Conservation (phyloP, 30 jellyfish, hydroid and myxozoan genomes). For the Hydractinia symbiolongicarpus region DNA sequence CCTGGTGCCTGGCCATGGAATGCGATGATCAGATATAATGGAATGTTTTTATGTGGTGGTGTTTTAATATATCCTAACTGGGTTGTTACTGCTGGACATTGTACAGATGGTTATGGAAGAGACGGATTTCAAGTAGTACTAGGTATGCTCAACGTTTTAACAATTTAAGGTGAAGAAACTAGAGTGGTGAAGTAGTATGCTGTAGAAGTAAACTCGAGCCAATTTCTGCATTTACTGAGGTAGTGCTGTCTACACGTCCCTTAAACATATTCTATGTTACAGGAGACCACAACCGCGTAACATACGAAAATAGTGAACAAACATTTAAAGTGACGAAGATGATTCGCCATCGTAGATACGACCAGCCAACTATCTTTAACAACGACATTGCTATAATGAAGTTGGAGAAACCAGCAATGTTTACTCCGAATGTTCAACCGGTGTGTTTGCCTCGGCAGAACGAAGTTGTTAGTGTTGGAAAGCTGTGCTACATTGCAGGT, state of each 20-base stretch:
- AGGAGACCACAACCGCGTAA: neutral
- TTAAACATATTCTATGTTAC: neutral
- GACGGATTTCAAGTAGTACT: neutral
- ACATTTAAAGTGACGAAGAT: neutral
- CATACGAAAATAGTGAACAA: neutral
- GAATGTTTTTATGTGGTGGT: slow-evolving; percentile 1
- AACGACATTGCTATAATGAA: slow-evolving; percentile 8
- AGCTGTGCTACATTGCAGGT: slow-evolving; percentile 9
- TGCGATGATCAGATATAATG: neutral
- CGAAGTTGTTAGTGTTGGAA: neutral
- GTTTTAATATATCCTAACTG: neutral
- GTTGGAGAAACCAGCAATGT: slow-evolving; percentile 7
- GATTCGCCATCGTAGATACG: neutral
- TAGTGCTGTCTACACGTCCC: no score
- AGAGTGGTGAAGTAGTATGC: no score
- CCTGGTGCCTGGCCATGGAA: slow-evolving; percentile 8
- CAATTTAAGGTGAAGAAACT: no score
- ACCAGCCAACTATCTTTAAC: slow-evolving; percentile 1
- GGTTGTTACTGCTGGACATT: slow-evolving; percentile 10
- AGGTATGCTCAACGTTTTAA: neutral
- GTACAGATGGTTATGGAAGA: neutral
- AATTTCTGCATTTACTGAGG: no score
- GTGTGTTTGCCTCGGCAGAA: neutral
- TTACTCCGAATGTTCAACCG: slow-evolving; percentile 1
- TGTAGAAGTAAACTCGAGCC: no score